Evolutionary conservation across 92 coral and sea anemone species (phyloP), one percentile per base, ranked within the genome.

Genomic region (Plumapathes pennacea): DNA sequence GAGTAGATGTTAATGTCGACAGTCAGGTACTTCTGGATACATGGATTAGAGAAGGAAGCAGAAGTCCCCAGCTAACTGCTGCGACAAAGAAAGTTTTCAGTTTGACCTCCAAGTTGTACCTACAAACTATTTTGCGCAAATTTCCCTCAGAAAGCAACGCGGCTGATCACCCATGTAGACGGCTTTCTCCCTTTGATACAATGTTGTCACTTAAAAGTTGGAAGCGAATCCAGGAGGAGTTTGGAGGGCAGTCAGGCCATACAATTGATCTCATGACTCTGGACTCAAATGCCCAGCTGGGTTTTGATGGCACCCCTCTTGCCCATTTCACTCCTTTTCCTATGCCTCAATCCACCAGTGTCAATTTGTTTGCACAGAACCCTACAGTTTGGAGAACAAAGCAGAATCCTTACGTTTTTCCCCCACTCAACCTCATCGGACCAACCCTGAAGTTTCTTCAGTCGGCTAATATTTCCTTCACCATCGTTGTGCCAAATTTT

Each of bases 401-500:
- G n/a, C n/a, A n/a, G n/a, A n/a, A n/a, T n/a, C 21, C 28, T 14
- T 69, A 26, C 48, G 82, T 57, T 25, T 66, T 56, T 45, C 81
- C 80, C 33, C 74, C 82, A 4, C 56, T 75, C 20, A 32, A 11
- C 13, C 76, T 66, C 18, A 75, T 75, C 67, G 76, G 82, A 38
- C 61, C 61, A n/a, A n/a, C n/a, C n/a, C n/a, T n/a, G n/a, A n/a
- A n/a, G n/a, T n/a, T n/a, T n/a, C n/a, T n/a, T n/a, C n/a, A n/a
- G n/a, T n/a, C n/a, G n/a, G n/a, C n/a, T n/a, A n/a, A n/a, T n/a
- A n/a, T n/a, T n/a, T n/a, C n/a, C n/a, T n/a, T n/a, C n/a, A n/a
- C n/a, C n/a, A n/a, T n/a, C n/a, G n/a, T n/a, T n/a, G n/a, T n/a
- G n/a, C n/a, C n/a, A n/a, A n/a, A n/a, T n/a, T n/a, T n/a, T n/a